Base-by-base conservation (phyloP, 2,113 vertebrate genomes). In the Peucedramus taeniatus region DNA sequence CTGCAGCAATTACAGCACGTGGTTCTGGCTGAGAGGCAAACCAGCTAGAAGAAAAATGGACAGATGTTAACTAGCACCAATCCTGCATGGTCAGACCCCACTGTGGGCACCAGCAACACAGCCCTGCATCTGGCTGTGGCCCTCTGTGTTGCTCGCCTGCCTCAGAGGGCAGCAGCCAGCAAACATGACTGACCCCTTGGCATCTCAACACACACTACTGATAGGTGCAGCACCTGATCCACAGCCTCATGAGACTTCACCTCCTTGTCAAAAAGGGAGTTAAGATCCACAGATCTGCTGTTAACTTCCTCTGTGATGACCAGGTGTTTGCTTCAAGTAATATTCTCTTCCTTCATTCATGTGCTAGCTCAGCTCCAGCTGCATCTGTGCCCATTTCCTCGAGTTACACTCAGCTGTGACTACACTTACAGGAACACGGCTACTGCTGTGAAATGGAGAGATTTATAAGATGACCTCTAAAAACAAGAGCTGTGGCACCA, bases 401-500 rank as follows among this genome's bases (percentile, higher is more conserved):
- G 13, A n/a, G 39, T 63, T 44, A 40, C 1, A 1, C 22, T 81
- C 65, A 51, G 61, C 79, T 39, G 45, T 24, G 77, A 71, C 44
- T 86, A 35, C 15, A 7, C 30, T 70, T 42, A 65, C 49, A 49
- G 47, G 45, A 82, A 74, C 33, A 51, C 1, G 0, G 69, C 69
- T 82, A 39, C 42, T 2, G 5, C 84, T 45, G 30, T 17, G 47
- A 78, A 94, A 89, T 0, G 0, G 20, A 71, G 68, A 78, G 44
- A 86, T 75, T 77, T 45, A 18, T 1, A 0, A 89, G 60, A 93
- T 50, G 69, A 94, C 87, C 83, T 92, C 83, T 90, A 94, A 72
- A 87, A 87, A 70, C 53, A 91, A 93, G 83, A 97, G 66, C 89
- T 49, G 59, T 66, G 72, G 65, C 72, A 78, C 61, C 23, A 80